phyloP scores from a whole-genome alignment of 1,140 invertebrate genomes.

The Cyrtorhinus lividipennis region DNA sequence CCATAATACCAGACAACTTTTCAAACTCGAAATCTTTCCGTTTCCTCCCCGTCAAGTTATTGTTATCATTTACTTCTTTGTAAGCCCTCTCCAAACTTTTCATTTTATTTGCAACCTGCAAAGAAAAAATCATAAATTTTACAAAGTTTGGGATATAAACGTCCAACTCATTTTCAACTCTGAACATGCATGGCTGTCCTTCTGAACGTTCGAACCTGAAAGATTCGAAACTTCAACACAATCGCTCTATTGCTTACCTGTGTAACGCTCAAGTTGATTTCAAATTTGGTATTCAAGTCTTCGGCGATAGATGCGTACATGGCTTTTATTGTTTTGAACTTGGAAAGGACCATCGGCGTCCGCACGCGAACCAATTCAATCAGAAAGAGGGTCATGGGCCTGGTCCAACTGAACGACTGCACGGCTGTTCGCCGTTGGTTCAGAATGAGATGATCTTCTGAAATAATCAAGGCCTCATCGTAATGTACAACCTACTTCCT shows the following conservation, averaged over 20 bases:
- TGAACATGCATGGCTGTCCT: no score
- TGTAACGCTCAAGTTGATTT: not conserved
- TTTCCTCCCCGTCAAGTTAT: not conserved
- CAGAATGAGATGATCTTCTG: not conserved
- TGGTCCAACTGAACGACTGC: not conserved
- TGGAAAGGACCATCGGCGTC: not conserved
- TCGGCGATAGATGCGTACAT: not conserved
- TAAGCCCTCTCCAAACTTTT: not conserved
- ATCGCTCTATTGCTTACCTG: not conserved
- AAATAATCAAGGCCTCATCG: not conserved
- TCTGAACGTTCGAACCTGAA: no score
- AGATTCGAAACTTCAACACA: no score
- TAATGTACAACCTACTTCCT: not conserved
- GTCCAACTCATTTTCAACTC: no score
- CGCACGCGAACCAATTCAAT: not conserved
- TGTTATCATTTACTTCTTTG: not conserved
- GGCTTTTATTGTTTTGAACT: not conserved
- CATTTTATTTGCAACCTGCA: not conserved
- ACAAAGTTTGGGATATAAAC: no score
- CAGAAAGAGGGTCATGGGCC: not conserved
- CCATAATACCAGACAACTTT: not conserved
- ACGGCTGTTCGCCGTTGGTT: not conserved
- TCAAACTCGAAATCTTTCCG: not conserved
- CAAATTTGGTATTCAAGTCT: not conserved
- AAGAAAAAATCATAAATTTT: not conserved